Base-by-base conservation (phyloP, 2,113 vertebrate genomes). In the Mugil cephalus region DNA sequence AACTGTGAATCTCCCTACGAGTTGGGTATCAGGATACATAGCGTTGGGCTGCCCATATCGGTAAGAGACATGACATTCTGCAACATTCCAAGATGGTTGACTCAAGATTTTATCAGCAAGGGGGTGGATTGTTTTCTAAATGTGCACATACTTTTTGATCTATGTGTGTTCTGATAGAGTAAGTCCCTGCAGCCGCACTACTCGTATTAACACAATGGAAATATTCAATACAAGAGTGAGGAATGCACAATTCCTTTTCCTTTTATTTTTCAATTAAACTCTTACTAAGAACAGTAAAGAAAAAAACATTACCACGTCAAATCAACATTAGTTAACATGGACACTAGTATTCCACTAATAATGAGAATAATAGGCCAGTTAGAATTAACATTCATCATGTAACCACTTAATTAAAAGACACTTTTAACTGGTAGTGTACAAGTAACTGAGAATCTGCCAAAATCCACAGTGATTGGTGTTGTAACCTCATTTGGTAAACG, bases 21-120 rank as follows among this genome's bases (percentile, higher is more conserved):
- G 52, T 91, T 95, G 65, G 94, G 94, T 1, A 87, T 95, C 78
- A 84, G 94, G 74, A 95, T 95, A 34, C 79, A 77, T 47, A 87
- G 94, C 58, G 35, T 95, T 6, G 93, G 85, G 3, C 85, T 95
- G 11, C 81, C 92, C 10, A 93, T 95, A 56, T 50, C 91, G 14
- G 94, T 95, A 91, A 90, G 87, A 74, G 4, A 40, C 40, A 11
- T 14, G 2, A 43, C 7, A 1, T 51, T 34, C 34, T 18, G 14
- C 6, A 40, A 30, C 39, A 10, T 14, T 12, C n/a, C 1, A 14
- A 12, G 8, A 42, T 2, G 1, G 9, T 7, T 47, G 1, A 10
- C 15, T 48, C 13, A 24, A 52, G 38, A 34, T 24, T 54, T 48
- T 17, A 24, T 46, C 24, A 68, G 13, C 35, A 36, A 45, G 15